Base-by-base conservation (phyloP, 2,888 invertebrate genomes). In the Drosophila mettleri region DNA sequence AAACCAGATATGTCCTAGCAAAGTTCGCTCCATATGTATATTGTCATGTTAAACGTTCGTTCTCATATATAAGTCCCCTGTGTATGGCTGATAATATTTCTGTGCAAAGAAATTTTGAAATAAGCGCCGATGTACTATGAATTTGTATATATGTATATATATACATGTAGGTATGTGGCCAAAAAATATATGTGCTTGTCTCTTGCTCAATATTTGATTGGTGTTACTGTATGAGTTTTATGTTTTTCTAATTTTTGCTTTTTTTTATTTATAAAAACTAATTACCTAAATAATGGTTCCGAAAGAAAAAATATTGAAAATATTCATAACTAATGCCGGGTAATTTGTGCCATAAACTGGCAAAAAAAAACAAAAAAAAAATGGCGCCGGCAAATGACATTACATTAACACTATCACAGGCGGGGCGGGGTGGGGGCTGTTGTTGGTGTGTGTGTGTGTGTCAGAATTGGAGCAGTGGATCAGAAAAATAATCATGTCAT, bases 321-420 rank as follows among this genome's bases (percentile, higher is more conserved):
- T 62, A 74, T 62, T 68, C 57, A 62, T 71, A 71, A 74, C 55
- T 39, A 41, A 46, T 38, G 27, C 45, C 45, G 45, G 46, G 24
- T 43, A 43, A 24, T 27, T 24, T 10, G 27, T 59, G 68, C 46
- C 60, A 52, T 53, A 53, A 57, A 57, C 27, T 68, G 52, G 46
- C 55, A 43, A 43, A 74, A n/a, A n/a, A n/a, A n/a, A n/a, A n/a
- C n/a, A n/a, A n/a, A n/a, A n/a, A n/a, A n/a, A n/a, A 69, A 71
- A 66, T 51, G 66, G 51, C 45, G 36, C 39, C 59, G 51, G n/a
- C 59, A 60, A 54, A 57, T 59, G 75, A 75, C 43, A 57, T 77
- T 71, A 54, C 48, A 72, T 77, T 64, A 80, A 70, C 80, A 81
- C 87, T 90, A 90, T 90, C 90, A 90, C 90, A 90, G 90, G 90